Base-by-base conservation (phyloP, 2,888 invertebrate species). In the Sarcophaga subvicina region DNA sequence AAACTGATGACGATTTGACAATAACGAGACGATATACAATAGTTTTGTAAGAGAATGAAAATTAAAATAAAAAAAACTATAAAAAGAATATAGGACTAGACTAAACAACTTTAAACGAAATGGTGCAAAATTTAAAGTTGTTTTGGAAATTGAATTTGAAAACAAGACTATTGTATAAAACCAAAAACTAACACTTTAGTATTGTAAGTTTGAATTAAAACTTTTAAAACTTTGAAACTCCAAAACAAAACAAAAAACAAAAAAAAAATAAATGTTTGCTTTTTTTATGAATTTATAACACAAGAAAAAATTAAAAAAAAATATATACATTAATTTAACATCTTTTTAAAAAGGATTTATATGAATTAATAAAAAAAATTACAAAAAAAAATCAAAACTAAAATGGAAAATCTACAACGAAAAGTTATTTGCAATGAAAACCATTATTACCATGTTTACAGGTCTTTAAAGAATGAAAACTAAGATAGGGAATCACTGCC, bases 241-340 rank as follows among this genome's bases (percentile, higher is more conserved):
- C 37, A 37, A 8, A 37, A 37, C 10, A 37, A 37, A 37, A 27
- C 27, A 4, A 37, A 37, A 37, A 6, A 27, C 3, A 27, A 27
- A 27, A 73, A 72, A 72, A 81, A 37, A 62, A 75, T 79, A 79
- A 81, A 81, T 86, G 83, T 88, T 88, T 88, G 86, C 86, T 88
- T 88, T 86, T 85, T 85, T 87, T 81, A 84, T 63, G 84, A 88
- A 83, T 80, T 77, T 79, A 81, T 83, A 83, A 54, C 54, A 17
- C 12, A 54, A 76, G 75, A 73, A 84, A 82, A 78, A 85, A 86
- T 66, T 72, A 89, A 83, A 87, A 87, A 80, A 85, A 84, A 69
- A 88, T 88, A 89, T 88, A 87, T 84, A 86, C 22, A 62, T 20
- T 62, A 62, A 62, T 62, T 54, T 72, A 64, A 78, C 49, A 78